phyloP scores from a whole-genome alignment of 2,888 invertebrate species.

The Cheilosia grossa region DNA sequence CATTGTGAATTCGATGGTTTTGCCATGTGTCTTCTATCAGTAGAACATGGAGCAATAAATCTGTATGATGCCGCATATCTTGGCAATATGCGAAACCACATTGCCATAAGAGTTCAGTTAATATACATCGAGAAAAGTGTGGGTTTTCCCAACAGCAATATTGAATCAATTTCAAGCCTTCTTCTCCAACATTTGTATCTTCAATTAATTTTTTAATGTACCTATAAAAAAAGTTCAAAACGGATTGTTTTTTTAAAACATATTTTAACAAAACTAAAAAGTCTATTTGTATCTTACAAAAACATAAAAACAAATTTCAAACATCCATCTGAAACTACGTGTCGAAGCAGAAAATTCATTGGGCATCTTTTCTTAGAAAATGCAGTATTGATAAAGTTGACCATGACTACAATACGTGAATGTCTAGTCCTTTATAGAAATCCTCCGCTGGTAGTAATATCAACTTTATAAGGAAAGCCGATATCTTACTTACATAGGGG shows the following conservation, averaged over 20 bases:
- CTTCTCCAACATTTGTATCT: conserved; percentile 96
- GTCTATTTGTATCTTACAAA: too few relatives aligned
- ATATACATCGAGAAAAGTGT: conserved; percentile 93
- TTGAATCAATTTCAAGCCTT: conserved; percentile 94
- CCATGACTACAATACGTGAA: too few relatives aligned
- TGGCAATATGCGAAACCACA: conserved; percentile 94
- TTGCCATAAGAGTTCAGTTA: conserved; percentile 96
- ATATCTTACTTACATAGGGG: too few relatives aligned
- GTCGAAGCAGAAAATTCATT: too few relatives aligned
- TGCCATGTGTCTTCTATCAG: conserved; percentile 98
- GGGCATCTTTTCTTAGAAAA: too few relatives aligned
- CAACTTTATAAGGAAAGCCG: too few relatives aligned
- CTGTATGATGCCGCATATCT: conserved; percentile 96
- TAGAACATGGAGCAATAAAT: conserved; percentile 93
- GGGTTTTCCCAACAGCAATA: conserved; percentile 99
- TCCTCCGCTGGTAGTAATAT: too few relatives aligned
- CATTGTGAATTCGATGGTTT: conserved; percentile 95
- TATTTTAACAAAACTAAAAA: not conserved
- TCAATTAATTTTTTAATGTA: conserved; percentile 98
- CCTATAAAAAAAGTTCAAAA: conserved; percentile 81
- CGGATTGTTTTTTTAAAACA: too few relatives aligned
- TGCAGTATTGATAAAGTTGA: too few relatives aligned
- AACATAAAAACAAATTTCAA: too few relatives aligned
- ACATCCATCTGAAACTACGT: too few relatives aligned
- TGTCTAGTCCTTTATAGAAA: too few relatives aligned